phyloP scores from a whole-genome alignment of 2,113 vertebrate species.

The Ptychochromis oligacanthus region DNA sequence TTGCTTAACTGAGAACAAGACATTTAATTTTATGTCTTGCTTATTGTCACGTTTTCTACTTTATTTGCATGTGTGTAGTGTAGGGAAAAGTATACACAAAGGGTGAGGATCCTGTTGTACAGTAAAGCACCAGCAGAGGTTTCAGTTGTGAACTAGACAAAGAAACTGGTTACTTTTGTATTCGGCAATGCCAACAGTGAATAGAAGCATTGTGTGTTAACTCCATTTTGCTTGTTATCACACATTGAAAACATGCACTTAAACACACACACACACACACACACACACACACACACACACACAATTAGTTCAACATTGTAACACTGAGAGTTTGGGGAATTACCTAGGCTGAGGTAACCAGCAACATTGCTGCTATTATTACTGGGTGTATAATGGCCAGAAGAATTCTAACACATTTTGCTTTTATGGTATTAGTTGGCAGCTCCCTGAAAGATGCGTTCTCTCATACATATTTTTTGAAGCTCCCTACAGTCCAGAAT shows the following conservation, averaged over 20 bases:
- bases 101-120: conserved; percentile 1
- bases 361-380: conserved; percentile 28
- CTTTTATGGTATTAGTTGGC: conserved; percentile 34
- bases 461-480: conserved; percentile 17
- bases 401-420: conserved; percentile 38
- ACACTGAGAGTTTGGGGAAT: conserved; percentile 39
- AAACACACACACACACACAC: conserved; percentile 1
- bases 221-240: not conserved
- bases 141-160: conserved; percentile 25
- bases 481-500: conserved; percentile 20
- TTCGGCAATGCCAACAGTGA: conserved; percentile 23
- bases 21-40: conserved; percentile 6
- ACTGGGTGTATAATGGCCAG: not conserved
- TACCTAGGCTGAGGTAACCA: conserved; percentile 22
- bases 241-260: conserved; percentile 10
- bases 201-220: conserved; percentile 34
- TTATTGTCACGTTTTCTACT: not conserved
- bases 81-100: not conserved
- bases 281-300: conserved; percentile 23
- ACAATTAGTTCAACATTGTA: conserved; percentile 31
- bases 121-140: conserved; percentile 17
- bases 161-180: conserved; percentile 27
- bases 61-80: not conserved
- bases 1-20: conserved; percentile 10
- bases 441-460: conserved; percentile 24